Conservation (phyloP, 2,113 vertebrate genomes). For the Oenanthe oenanthe region DNA sequence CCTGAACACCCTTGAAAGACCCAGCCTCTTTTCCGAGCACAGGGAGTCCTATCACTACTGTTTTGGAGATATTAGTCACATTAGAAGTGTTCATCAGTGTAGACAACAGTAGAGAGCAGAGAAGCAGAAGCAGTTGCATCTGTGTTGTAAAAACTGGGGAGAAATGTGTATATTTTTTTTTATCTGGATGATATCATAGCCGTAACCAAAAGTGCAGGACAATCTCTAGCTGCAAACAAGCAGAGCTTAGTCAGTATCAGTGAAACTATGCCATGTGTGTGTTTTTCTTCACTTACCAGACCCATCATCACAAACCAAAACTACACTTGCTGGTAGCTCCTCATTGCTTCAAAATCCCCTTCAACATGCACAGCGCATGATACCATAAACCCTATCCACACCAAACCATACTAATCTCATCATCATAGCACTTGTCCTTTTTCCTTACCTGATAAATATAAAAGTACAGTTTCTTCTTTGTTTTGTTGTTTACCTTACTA, state of each 20-base stretch:
- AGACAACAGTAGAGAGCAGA: not conserved
- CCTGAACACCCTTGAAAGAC: not conserved
- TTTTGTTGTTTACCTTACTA: not conserved
- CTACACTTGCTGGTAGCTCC: not conserved
- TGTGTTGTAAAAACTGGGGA: not conserved
- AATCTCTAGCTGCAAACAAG: not conserved
- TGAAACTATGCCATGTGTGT: not conserved
- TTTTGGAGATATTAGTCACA: not conserved
- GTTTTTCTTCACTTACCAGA: not conserved
- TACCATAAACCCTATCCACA: not conserved
- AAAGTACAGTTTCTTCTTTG: not conserved
- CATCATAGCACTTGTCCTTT: not conserved
- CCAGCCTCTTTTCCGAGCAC: not conserved
- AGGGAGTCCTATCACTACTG: not conserved
- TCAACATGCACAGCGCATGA: not conserved
- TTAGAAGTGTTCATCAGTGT: not conserved
- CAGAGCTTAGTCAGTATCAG: not conserved
- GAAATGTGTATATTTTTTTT: fast-evolving
- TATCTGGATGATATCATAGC: not conserved
- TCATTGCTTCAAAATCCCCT: not conserved
- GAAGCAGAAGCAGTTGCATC: not conserved
- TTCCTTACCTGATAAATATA: not conserved
- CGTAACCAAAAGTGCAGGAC: not conserved
- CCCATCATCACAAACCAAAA: not conserved
- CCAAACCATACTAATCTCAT: not conserved